phyloP scores from a whole-genome alignment of 1,140 invertebrate species.

The Drosophila novamexicana region DNA sequence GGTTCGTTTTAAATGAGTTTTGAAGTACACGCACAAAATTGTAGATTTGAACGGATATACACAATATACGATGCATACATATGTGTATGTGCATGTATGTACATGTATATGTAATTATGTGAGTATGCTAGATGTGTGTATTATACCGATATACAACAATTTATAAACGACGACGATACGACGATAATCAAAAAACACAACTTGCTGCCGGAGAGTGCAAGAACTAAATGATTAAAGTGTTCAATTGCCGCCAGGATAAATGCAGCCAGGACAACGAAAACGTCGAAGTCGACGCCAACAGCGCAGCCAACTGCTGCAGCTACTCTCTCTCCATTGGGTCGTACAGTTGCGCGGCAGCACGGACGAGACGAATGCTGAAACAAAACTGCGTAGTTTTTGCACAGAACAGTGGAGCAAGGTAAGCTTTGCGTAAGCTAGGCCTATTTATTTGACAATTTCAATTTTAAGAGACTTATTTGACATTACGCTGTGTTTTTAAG shows the following conservation, averaged over 20 bases:
- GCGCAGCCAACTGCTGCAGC: slow-evolving; percentile 40
- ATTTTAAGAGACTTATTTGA: too few relatives aligned
- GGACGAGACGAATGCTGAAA: slow-evolving; percentile 46
- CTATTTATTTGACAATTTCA: background rate
- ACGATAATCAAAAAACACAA: slow-evolving; percentile 84
- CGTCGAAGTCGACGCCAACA: slow-evolving; percentile 28
- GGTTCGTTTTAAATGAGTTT: slow-evolving; percentile 61
- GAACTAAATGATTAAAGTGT: slow-evolving; percentile 84
- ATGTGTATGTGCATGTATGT: slow-evolving; percentile 35
- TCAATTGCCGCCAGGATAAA: slow-evolving; percentile 78
- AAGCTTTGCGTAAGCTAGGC: background rate
- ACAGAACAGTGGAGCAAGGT: slow-evolving; percentile 31
- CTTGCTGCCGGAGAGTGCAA: slow-evolving; percentile 84
- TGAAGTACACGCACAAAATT: slow-evolving; percentile 62
- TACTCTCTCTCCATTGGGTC: slow-evolving; percentile 28
- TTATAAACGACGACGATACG: slow-evolving; percentile 80
- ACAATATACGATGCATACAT: slow-evolving; percentile 53
- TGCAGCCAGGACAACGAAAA: slow-evolving; percentile 71
- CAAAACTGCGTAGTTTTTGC: slow-evolving; percentile 73
- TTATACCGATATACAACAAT: slow-evolving; percentile 81
- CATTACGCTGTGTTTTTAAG: too few relatives aligned
- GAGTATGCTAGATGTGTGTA: slow-evolving; percentile 74
- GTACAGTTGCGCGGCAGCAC: slow-evolving; percentile 57
- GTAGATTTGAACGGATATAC: slow-evolving; percentile 40
- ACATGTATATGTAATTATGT: slow-evolving; percentile 48